Evolutionary conservation across 2,113 vertebrate genomes (phyloP).

Genomic region (Corythornis madagascariensis): DNA sequence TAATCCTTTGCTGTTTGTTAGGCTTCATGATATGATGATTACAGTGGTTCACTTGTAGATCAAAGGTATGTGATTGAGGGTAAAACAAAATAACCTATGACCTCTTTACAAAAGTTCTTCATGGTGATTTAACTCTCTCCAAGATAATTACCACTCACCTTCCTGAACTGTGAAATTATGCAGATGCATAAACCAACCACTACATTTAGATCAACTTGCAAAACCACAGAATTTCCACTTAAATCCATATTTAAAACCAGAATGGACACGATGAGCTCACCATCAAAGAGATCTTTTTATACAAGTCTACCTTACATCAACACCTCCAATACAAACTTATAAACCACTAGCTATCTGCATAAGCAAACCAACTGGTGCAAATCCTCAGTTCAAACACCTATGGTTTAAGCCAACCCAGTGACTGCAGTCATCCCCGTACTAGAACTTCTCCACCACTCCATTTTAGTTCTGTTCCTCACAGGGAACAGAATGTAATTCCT

Average conservation of each 20-base stretch:
- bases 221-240: neutral
- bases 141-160: neutral
- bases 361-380: neutral
- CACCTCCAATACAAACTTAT: neutral
- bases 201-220: neutral
- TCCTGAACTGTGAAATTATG: neutral
- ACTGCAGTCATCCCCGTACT: neutral
- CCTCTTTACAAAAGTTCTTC: conserved; percentile 3
- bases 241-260: neutral
- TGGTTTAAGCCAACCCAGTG: neutral
- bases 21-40: conserved; percentile 40
- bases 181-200: neutral
- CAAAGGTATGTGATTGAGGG: conserved; percentile 41
- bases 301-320: neutral
- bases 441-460: neutral
- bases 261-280: neutral
- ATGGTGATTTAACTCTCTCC: neutral
- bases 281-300: neutral
- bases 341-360: neutral
- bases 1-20: conserved; percentile 70
- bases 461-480: neutral
- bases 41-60: conserved; percentile 39
- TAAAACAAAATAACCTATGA: neutral
- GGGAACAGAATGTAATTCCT: neutral
- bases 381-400: neutral